phyloP scores from a whole-genome alignment of 2,113 vertebrate species.

The Toxotes chatareus region DNA sequence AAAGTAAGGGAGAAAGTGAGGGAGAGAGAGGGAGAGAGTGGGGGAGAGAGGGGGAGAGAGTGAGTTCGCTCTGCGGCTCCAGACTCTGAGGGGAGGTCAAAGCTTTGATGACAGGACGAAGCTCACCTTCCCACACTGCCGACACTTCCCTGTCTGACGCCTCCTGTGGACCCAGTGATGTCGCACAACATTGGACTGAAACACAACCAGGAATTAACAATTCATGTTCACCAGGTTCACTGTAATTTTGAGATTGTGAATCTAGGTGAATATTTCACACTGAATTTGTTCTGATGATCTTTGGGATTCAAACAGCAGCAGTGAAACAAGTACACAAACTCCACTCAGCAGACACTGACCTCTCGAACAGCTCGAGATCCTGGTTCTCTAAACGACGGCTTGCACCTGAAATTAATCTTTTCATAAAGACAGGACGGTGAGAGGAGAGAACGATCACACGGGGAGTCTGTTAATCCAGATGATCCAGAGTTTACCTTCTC shows the following conservation, averaged over 20 bases:
- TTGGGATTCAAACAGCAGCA: too few relatives aligned
- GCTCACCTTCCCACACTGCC: slow-evolving; percentile 95
- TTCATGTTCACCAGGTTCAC: too few relatives aligned
- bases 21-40: too few relatives aligned
- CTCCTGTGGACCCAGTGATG: slow-evolving; percentile 98
- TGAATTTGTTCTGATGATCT: background rate
- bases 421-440: slow-evolving; percentile 2
- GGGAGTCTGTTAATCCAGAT: slow-evolving; percentile 24
- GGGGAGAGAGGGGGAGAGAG: background rate
- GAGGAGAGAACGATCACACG: slow-evolving; percentile 13
- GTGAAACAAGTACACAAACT: too few relatives aligned
- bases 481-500: slow-evolving; percentile 87
- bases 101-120: accelerated
- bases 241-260: too few relatives aligned
- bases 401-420: slow-evolving; percentile 98
- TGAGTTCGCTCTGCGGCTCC: background rate
- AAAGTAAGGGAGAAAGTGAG: too few relatives aligned
- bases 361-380: slow-evolving; percentile 92
- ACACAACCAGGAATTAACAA: background rate
- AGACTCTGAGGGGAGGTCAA: background rate
- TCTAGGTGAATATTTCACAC: too few relatives aligned
- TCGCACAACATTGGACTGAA: slow-evolving; percentile 89
- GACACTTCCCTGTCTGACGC: slow-evolving; percentile 94
- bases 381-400: slow-evolving; percentile 95
- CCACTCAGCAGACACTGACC: slow-evolving; percentile 78